Conservation (phyloP, 2,113 vertebrate species). For the Cephalopholis sonnerati region DNA sequence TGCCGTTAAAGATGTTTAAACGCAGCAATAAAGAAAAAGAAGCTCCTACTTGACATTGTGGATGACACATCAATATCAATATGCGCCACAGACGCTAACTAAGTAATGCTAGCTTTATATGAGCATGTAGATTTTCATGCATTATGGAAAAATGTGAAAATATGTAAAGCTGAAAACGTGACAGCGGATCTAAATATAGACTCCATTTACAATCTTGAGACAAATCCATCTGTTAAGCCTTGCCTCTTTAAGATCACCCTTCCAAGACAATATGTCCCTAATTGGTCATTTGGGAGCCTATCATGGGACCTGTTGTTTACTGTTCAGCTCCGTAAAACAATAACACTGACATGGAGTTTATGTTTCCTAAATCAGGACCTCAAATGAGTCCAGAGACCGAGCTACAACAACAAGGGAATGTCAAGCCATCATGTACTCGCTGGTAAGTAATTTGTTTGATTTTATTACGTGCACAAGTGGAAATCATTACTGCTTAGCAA, state of each 20-base stretch:
- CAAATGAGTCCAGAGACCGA: constrained; percentile 60
- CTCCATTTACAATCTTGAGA: not conserved
- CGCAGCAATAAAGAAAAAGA: constrained; percentile 25
- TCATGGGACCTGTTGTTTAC: constrained; percentile 73
- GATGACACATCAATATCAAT: constrained; percentile 23
- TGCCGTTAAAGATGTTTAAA: constrained; percentile 51
- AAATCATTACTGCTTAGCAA: constrained; percentile 56
- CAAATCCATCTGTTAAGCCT: constrained; percentile 49
- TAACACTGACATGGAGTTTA: constrained; percentile 65
- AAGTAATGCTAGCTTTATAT: constrained; percentile 1
- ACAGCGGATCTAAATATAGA: not conserved
- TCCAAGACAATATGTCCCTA: constrained; percentile 72
- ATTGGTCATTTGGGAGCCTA: constrained; percentile 82
- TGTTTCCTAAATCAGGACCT: constrained; percentile 56
- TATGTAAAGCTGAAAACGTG: not conserved
- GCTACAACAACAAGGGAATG: constrained; percentile 51
- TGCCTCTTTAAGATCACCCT: constrained; percentile 53
- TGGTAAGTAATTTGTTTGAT: constrained; percentile 70
- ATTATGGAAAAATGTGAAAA: not conserved
- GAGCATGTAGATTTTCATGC: not conserved
- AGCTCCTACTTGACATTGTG: constrained; percentile 38
- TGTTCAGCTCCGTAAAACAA: constrained; percentile 71
- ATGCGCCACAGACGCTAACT: not conserved
- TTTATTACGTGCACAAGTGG: constrained; percentile 61
- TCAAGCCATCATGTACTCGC: constrained; percentile 67